Conservation (phyloP, 2,888 invertebrate genomes). For the Plutella xylostella region DNA sequence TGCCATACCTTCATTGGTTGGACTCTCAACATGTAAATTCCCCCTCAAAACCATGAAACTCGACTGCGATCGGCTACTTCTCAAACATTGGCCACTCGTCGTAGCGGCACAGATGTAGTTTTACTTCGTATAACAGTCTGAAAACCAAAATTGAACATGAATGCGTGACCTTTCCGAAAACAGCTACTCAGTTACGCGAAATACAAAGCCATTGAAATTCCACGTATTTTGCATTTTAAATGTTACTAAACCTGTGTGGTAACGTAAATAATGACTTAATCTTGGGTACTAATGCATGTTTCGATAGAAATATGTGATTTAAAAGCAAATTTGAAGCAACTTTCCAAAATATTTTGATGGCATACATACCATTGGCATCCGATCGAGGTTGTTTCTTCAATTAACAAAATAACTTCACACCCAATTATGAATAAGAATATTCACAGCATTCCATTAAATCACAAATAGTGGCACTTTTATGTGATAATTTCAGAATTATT, state of each 20-base stretch:
- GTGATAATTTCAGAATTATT: constrained; percentile 41
- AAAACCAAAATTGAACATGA: constrained; percentile 14
- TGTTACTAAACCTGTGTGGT: not conserved
- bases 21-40: constrained; percentile 61
- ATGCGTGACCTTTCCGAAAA: constrained; percentile 63
- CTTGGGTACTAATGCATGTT: not conserved
- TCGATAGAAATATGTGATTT: constrained; percentile 19
- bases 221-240: not conserved
- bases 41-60: constrained; percentile 75
- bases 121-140: not conserved
- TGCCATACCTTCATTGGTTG: constrained; percentile 74
- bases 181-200: constrained; percentile 68
- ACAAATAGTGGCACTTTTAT: constrained; percentile 38
- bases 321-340: constrained; percentile 39
- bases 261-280: not conserved
- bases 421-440: constrained; percentile 39
- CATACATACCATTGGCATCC: constrained; percentile 60
- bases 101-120: not conserved
- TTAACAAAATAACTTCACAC: constrained; percentile 35
- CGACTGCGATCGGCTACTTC: not conserved
- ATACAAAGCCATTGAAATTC: constrained; percentile 52
- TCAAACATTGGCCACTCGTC: not conserved
- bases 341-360: constrained; percentile 72
- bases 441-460: constrained; percentile 48
- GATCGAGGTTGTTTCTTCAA: constrained; percentile 50